These are phyloP conservation scores for Tragelaphus imberbis DNA, from an alignment of 2,113 vertebrate species.

Conservation along the genomic window DNA sequence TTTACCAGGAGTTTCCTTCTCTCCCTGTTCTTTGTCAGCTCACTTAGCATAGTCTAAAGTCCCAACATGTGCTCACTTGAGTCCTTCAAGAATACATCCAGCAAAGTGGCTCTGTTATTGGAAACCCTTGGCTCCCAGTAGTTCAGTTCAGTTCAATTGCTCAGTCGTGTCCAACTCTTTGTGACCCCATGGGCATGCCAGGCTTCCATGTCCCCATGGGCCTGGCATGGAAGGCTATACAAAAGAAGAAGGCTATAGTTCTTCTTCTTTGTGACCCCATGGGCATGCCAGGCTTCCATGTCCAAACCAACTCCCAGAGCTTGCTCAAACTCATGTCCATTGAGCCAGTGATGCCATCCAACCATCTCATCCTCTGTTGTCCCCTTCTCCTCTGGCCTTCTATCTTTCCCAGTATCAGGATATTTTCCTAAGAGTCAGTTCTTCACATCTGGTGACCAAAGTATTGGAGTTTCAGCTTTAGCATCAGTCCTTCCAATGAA, in stretches of 20 bases:
- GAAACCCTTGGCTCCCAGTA: background rate
- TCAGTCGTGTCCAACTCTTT: background rate
- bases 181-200: background rate
- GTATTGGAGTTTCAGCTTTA: background rate
- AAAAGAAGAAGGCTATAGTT: too few species aligned
- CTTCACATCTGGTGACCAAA: background rate
- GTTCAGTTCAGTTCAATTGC: background rate
- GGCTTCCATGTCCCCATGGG: too few species aligned
- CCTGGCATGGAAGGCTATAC: too few species aligned
- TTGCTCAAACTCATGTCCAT: background rate
- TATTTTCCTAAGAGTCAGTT: background rate
- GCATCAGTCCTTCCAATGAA: background rate
- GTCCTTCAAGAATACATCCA: background rate
- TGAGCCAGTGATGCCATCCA: background rate
- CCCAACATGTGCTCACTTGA: background rate
- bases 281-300: background rate
- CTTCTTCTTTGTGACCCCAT: background rate
- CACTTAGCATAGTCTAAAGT: background rate
- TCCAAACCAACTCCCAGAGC: background rate
- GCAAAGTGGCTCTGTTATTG: background rate
- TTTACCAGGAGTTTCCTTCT: background rate
- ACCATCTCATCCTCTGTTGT: background rate
- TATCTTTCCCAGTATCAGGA: background rate
- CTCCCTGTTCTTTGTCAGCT: background rate
- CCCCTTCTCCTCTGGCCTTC: background rate